Evolutionary conservation across 2,113 vertebrate species (phyloP).

Genomic region (Camarhynchus parvulus): DNA sequence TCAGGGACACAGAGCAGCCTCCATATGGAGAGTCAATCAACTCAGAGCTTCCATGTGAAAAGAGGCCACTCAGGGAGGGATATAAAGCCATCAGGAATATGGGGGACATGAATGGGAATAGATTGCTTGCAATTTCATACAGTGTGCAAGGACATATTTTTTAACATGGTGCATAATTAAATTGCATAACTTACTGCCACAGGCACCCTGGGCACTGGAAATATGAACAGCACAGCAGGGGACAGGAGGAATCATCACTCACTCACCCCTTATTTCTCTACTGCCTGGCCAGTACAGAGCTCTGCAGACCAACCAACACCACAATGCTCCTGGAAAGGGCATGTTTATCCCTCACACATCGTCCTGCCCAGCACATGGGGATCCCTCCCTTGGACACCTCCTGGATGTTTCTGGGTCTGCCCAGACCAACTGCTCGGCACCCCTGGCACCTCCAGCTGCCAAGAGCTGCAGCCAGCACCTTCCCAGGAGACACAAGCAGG

Average conservation of each 20-base stretch:
- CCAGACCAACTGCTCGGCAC: background rate
- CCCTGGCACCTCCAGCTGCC: background rate
- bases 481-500: background rate
- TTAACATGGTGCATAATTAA: background rate
- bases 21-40: background rate
- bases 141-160: background rate
- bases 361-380: accelerated
- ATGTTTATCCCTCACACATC: background rate
- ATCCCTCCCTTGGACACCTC: background rate
- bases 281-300: background rate
- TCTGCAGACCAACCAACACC: background rate
- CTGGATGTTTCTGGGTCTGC: background rate
- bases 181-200: background rate
- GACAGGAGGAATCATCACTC: background rate
- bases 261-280: background rate
- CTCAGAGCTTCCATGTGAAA: background rate
- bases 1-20: background rate
- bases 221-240: background rate
- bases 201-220: background rate
- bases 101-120: background rate
- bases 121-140: background rate
- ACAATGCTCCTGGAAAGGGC: background rate
- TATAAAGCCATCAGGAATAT: background rate
- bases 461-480: background rate
- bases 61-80: background rate